Evolutionary conservation across 2,888 invertebrate species (phyloP).

Genomic region (Trissonchulus latispiculum): DNA sequence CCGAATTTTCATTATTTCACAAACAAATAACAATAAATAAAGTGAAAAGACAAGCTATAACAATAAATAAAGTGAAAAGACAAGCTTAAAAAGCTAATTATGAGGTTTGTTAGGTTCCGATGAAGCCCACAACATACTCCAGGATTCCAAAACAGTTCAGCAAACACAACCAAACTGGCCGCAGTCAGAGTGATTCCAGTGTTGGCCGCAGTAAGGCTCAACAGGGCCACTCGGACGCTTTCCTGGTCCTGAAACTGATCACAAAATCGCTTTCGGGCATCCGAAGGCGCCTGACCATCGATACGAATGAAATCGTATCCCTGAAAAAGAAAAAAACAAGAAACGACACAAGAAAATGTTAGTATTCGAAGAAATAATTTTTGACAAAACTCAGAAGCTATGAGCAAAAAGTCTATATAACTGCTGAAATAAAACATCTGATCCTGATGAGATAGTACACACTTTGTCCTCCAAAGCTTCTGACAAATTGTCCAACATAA

Average conservation of each 20-base stretch:
- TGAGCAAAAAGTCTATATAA: too few species aligned
- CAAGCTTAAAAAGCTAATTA: too few species aligned
- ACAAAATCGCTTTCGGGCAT: conserved; percentile 59
- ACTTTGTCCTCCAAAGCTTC: neutral
- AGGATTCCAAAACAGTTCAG: conserved; percentile 93
- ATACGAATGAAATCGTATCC: conserved; percentile 63
- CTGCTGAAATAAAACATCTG: too few species aligned
- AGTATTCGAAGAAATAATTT: too few species aligned
- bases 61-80: too few species aligned
- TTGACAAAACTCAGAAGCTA: too few species aligned
- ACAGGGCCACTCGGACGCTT: conserved; percentile 61
- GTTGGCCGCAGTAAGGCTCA: conserved; percentile 82
- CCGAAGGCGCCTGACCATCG: conserved; percentile 68
- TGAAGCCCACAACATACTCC: conserved; percentile 68
- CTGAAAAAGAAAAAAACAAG: conserved; percentile 23
- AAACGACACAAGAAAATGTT: too few species aligned
- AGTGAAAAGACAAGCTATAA: too few species aligned
- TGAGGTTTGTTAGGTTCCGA: too few species aligned
- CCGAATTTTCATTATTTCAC: too few species aligned
- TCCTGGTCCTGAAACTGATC: conserved; percentile 66
- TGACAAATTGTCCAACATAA: conserved; percentile 64
- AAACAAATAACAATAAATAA: too few species aligned
- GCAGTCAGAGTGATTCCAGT: conserved; percentile 86
- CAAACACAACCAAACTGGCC: conserved; percentile 78
- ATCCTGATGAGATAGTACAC: too few species aligned